A percentile compares a stretch with the other conserved stretches of the same genome.
phyloP scores from a whole-genome alignment of 2,113 vertebrate genomes.

The Solenodon paradoxus region DNA sequence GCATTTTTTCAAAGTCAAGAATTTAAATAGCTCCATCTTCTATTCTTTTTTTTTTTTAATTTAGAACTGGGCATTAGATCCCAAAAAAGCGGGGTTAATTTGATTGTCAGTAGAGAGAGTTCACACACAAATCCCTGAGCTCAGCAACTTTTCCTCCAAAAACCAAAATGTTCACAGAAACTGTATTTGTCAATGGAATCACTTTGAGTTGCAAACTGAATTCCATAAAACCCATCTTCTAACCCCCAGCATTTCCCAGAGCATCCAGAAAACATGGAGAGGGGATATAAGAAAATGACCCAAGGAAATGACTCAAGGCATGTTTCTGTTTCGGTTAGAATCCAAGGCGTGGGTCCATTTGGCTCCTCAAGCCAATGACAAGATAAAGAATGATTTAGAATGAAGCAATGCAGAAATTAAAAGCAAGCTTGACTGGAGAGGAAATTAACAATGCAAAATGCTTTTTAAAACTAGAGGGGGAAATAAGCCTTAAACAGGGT shows the following conservation, averaged over 20 bases:
- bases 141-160: not conserved
- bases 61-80: not conserved
- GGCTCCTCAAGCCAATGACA: not conserved
- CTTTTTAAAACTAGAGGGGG: not conserved
- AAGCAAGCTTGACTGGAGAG: not conserved
- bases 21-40: not conserved
- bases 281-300: not conserved
- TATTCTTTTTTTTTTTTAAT: slow-evolving; percentile 12
- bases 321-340: not conserved
- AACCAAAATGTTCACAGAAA: not conserved
- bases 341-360: not conserved
- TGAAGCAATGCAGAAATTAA: not conserved
- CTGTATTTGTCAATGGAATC: not conserved
- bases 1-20: not conserved
- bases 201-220: not conserved
- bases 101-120: not conserved
- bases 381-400: slow-evolving; percentile 5
- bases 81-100: not conserved
- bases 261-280: not conserved
- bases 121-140: not conserved
- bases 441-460: slow-evolving; percentile 63
- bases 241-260: not conserved
- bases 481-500: not conserved
- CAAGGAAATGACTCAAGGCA: not conserved
- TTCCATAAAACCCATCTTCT: not conserved